These are phyloP conservation scores for Zelleria hepariella DNA, from an alignment of 2,888 invertebrate species.

Conservation along the genomic window DNA sequence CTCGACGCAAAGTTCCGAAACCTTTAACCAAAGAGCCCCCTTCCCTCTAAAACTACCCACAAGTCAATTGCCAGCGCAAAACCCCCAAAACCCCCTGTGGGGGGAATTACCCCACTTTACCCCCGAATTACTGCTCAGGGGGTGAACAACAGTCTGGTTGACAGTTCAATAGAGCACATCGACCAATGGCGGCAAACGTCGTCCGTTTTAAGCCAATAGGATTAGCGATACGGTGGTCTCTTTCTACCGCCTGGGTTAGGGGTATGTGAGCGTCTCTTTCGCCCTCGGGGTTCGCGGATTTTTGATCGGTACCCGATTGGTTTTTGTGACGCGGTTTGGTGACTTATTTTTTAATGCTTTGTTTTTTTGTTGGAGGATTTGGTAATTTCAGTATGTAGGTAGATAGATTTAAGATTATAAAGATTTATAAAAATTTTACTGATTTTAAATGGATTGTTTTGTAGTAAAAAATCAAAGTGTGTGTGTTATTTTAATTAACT, in stretches of 20 bases:
- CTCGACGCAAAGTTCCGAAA: slow-evolving; percentile 22
- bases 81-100: slow-evolving; percentile 10
- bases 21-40: slow-evolving; percentile 25
- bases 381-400: slow-evolving; percentile 3
- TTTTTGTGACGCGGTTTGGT: slow-evolving; percentile 32
- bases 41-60: slow-evolving; percentile 68
- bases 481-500: too few relatives aligned
- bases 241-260: slow-evolving; percentile 18
- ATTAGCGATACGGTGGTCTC: slow-evolving; percentile 56
- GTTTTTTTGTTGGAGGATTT: slow-evolving; percentile 39
- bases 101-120: slow-evolving; percentile 24
- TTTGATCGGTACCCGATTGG: slow-evolving; percentile 68
- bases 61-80: slow-evolving; percentile 66
- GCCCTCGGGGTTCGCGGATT: slow-evolving; percentile 52
- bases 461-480: too few relatives aligned
- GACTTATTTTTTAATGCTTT: background rate
- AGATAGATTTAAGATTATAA: too few relatives aligned
- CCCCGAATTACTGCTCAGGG: slow-evolving; percentile 61
- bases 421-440: too few relatives aligned
- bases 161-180: slow-evolving; percentile 70
- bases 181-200: slow-evolving; percentile 71
- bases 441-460: too few relatives aligned
- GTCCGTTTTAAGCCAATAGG: slow-evolving; percentile 71
- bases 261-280: slow-evolving; percentile 32
- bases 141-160: slow-evolving; percentile 26